Evolutionary conservation across 1,140 invertebrate species (phyloP), one percentile per base, ranked within the genome.

Genomic region (Pogonomyrmex californicus): DNA sequence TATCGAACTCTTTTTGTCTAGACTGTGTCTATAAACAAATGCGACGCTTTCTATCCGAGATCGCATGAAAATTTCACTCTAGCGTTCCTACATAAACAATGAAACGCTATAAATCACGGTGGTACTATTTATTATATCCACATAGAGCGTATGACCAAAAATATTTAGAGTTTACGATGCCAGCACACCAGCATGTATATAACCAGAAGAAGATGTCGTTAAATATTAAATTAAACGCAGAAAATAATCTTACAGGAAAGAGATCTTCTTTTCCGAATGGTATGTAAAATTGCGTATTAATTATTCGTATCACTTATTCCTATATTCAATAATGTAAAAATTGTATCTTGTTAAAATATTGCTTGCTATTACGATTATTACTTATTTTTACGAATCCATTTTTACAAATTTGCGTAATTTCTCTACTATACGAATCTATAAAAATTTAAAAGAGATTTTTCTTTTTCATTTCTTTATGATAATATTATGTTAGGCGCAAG

Each of bases 21-120:
- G 79, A 73, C 79, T 38, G 54, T 83, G 79, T 83, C 79, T 75
- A 83, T 83, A 83, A 83, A 83, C 79, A 83, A 83, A 83, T 83
- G 68, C 56, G 68, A 75, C 79, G 54, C 51, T 75, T 83, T 83
- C 41, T n/a, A 75, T 51, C 62, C 62, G 51, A 58, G 62, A 66
- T 47, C 51, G 41, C 68, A 41, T 83, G 41, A 83, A 83, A 83
- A 60, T 60, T 83, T 73, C 56, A 83, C n/a, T 44, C 54, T 60
- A 83, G 54, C 54, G 30, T 75, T 73, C 17, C 41, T 60, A n/a
- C 79, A 75, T 75, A 83, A 75, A 49, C 54, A 47, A 83, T 47
- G 68, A 60, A 47, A 83, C 23, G 51, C 68, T 75, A 75, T 83
- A 83, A 83, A 83, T 83, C 79, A 60, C 30, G 54, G 23, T 12